Conservation (phyloP, 2,113 vertebrate genomes). For the Turdus rufiventris region DNA sequence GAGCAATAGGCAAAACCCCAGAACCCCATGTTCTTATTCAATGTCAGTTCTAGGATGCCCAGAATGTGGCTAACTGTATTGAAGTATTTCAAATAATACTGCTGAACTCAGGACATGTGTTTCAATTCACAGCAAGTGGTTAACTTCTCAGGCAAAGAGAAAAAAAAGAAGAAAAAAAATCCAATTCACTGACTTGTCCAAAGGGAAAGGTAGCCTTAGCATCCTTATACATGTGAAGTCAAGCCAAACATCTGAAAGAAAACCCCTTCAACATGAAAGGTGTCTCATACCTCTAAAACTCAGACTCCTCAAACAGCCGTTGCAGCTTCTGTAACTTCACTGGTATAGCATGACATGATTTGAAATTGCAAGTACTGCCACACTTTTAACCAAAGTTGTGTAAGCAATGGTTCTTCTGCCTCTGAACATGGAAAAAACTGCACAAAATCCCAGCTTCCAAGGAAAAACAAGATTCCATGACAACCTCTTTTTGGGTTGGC, state of each 20-base stretch:
- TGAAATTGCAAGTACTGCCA: not conserved
- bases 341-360: not conserved
- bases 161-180: not conserved
- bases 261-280: not conserved
- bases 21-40: not conserved
- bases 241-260: not conserved
- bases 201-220: not conserved
- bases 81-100: not conserved
- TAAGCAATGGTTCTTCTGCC: not conserved
- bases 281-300: not conserved
- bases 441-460: not conserved
- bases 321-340: not conserved
- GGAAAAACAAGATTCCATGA: not conserved
- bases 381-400: not conserved
- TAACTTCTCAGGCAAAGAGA: not conserved
- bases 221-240: not conserved
- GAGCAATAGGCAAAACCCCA: not conserved
- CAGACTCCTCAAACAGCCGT: not conserved
- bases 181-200: not conserved
- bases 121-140: not conserved
- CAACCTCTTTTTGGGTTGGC: not conserved
- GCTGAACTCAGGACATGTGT: accelerated
- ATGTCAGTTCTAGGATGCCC: not conserved
- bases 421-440: not conserved
- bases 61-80: not conserved